Base-by-base conservation (phyloP, 2,113 vertebrate species). In the Ivindomyrus marchei region DNA sequence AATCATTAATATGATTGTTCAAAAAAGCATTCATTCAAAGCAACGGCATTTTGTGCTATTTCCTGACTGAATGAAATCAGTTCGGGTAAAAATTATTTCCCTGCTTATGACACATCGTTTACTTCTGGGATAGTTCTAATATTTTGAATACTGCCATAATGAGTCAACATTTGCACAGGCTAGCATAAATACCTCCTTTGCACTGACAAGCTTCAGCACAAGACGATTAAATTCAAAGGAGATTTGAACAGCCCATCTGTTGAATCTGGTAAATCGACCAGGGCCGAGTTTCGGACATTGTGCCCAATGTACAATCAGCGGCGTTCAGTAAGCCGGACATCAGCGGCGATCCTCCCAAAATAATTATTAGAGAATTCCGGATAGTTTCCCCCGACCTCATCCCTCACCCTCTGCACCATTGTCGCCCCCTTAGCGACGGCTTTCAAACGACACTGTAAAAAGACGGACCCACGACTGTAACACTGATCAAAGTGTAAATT, bases 1-100 rank as follows among this genome's bases (percentile, higher is more conserved):
- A 89, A 90, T 90, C 88, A 92, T 92, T 92, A 93, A 92, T 80
- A 42, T 19, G 92, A 90, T 89, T 92, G 90, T 93, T 90, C 89
- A 91, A 93, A 93, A 92, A 91, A 31, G 31, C 31, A 31, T 31
- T 91, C 89, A 91, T 90, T 86, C 88, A 90, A 90, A 92, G 92
- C 91, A 91, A 90, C 84, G 62, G 91, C 90, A 89, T 89, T 92
- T 91, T 90, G 88, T 74, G 77, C 85, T 87, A 89, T 66, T 80
- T 89, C 45, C n/a, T 42, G 50, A 21, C 21, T 85, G 50, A 46
- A 19, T 89, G 47, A 56, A 87, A 87, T 53, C 50, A 87, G 13
- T 19, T 52, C 0, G 90, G 90, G 85, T 89, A 90, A 86, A 56
- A 45, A 87, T 66, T 77, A 66, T 74, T 85, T 89, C 17, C 50